These are phyloP conservation scores for Periparus ater DNA, from an alignment of 2,797 vertebrate genomes.

Conservation along the genomic window DNA sequence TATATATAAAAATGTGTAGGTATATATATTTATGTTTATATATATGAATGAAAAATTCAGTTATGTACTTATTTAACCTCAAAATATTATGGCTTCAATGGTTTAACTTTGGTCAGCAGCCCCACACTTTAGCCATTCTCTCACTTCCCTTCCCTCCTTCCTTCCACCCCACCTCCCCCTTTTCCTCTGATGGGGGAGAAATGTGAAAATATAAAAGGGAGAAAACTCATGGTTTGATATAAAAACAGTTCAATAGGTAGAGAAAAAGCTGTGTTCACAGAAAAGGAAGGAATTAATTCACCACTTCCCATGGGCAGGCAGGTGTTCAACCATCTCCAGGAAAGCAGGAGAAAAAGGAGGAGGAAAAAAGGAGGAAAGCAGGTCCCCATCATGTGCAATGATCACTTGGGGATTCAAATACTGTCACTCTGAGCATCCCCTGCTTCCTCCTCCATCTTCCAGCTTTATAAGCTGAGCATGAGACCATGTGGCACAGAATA, in stretches of 20 bases:
- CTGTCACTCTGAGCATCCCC: fast-evolving
- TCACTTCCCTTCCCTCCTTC: background rate
- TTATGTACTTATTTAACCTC: background rate
- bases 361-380: no score
- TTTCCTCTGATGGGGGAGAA: background rate
- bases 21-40: no score
- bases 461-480: background rate
- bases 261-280: background rate
- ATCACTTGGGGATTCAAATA: background rate
- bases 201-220: background rate
- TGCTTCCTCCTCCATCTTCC: background rate
- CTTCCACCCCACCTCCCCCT: no score
- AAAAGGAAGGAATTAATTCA: background rate
- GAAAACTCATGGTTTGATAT: background rate
- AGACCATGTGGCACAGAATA: fast-evolving
- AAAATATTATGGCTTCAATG: background rate
- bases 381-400: fast-evolving
- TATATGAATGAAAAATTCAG: background rate
- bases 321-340: background rate
- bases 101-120: background rate
- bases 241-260: background rate
- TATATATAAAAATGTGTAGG: no score
- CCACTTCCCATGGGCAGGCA: background rate
- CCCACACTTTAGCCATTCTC: fast-evolving
- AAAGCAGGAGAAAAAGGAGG: no score